Conservation (phyloP, 2,797 vertebrate genomes). For the Coregonus sp. region DNA sequence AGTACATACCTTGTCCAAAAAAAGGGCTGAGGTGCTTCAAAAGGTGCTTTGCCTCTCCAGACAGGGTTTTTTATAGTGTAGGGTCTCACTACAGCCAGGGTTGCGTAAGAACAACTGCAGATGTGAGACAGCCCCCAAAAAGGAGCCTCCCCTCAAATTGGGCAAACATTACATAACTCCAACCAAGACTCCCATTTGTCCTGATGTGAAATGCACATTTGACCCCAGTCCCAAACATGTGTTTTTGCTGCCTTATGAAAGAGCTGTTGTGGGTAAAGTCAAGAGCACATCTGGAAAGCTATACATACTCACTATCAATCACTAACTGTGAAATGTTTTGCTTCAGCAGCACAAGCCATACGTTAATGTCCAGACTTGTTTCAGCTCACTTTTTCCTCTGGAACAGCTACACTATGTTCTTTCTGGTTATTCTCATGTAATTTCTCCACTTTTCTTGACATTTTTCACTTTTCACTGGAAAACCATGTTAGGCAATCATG, state of each 20-base stretch:
- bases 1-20: conserved; percentile 57
- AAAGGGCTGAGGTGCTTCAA: conserved; percentile 34
- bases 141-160: conserved; percentile 57
- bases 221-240: conserved; percentile 17
- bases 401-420: neutral
- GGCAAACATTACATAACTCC: conserved; percentile 69
- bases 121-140: conserved; percentile 33
- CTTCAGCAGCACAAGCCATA: neutral
- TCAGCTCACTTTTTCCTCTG: neutral
- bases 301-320: neutral
- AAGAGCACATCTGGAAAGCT: conserved; percentile 46
- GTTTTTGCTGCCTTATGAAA: conserved; percentile 35
- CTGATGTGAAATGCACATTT: conserved; percentile 37
- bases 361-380: conserved; percentile 2
- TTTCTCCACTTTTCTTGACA: neutral
- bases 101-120: conserved; percentile 64
- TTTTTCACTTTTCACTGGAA: neutral
- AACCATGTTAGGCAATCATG: neutral
- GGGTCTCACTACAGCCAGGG: conserved; percentile 3
- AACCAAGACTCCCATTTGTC: neutral
- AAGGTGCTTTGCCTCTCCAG: conserved; percentile 38
- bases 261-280: conserved; percentile 36
- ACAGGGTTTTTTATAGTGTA: conserved; percentile 67
- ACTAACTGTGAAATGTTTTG: neutral
- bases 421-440: too few species aligned